Evolutionary conservation across 53 echinoderm and acorn worm species (phyloP).

Genomic region (Zoroaster sp.): DNA sequence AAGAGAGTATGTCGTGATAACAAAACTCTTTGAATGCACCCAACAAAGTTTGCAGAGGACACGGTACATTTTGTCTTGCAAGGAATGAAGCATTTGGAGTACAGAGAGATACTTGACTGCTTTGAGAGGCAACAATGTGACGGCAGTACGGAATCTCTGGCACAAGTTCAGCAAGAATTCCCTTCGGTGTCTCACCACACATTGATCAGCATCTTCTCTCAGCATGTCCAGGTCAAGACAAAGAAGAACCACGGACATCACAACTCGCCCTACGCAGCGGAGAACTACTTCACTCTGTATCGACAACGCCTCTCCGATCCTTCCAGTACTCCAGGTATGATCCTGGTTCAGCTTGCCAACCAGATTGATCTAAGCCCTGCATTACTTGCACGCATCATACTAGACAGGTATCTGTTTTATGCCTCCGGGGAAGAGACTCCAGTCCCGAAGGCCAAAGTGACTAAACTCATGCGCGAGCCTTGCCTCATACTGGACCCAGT

Average conservation of each 20-base stretch:
- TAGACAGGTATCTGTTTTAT: constrained; percentile 51
- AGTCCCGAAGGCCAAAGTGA: constrained; percentile 47
- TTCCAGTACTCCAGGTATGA: constrained; percentile 13
- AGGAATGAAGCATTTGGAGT: constrained; percentile 72
- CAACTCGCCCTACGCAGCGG: neutral
- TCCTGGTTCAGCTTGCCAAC: constrained; percentile 62
- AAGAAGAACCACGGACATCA: neutral
- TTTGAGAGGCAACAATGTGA: constrained; percentile 62
- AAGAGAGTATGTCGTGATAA: neutral
- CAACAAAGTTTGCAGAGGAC: too few relatives aligned
- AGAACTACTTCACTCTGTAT: constrained; percentile 45
- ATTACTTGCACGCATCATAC: constrained; percentile 62
- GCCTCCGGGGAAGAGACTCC: neutral
- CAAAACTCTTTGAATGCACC: too few relatives aligned
- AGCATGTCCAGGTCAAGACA: constrained; percentile 65
- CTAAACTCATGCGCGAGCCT: constrained; percentile 54
- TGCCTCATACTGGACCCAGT: constrained; percentile 58
- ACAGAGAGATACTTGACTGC: constrained; percentile 69
- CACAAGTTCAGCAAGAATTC: constrained; percentile 56
- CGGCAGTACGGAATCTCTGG: constrained; percentile 71
- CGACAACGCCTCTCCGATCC: constrained; percentile 26
- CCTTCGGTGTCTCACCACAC: constrained; percentile 68
- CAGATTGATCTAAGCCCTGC: constrained; percentile 70
- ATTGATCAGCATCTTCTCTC: constrained; percentile 79
- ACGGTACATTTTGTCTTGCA: too few relatives aligned